These are phyloP conservation scores for Drosophila guanche DNA, from an alignment of 1,140 invertebrate genomes.

Conservation along the genomic window DNA sequence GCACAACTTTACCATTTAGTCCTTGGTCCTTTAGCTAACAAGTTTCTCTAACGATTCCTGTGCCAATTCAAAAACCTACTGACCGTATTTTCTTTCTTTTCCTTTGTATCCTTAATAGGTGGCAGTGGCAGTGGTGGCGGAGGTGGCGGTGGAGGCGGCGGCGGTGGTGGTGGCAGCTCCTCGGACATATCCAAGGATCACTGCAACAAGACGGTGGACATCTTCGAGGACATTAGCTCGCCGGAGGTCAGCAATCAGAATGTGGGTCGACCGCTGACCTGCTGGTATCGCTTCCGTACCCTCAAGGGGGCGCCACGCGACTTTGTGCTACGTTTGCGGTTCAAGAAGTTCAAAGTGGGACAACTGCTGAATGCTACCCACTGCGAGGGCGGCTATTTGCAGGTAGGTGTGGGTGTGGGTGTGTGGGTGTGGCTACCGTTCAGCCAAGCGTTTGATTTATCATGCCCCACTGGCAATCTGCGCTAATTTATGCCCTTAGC, in stretches of 20 bases:
- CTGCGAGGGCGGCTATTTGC: slow-evolving; percentile 93
- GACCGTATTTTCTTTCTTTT: slow-evolving; percentile 6
- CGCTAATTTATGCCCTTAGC: slow-evolving; percentile 71
- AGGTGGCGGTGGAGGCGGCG: slow-evolving; percentile 52
- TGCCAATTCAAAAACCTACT: background rate
- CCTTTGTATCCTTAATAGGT: slow-evolving; percentile 50
- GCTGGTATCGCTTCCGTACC: slow-evolving; percentile 94
- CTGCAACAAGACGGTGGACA: slow-evolving; percentile 96
- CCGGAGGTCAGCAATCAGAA: slow-evolving; percentile 92
- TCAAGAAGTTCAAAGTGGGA: slow-evolving; percentile 96
- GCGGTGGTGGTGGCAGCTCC: slow-evolving; percentile 62
- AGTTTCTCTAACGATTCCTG: background rate
- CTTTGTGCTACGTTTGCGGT: slow-evolving; percentile 94
- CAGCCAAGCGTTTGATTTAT: slow-evolving; percentile 50
- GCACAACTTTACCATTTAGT: too few species aligned
- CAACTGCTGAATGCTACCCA: slow-evolving; percentile 92
- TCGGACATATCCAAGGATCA: slow-evolving; percentile 85
- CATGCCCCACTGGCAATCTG: background rate
- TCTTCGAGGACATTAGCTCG: slow-evolving; percentile 94
- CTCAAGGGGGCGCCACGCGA: slow-evolving; percentile 92
- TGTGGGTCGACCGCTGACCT: slow-evolving; percentile 92
- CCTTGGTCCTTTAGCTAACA: too few species aligned
- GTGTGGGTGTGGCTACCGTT: slow-evolving; percentile 59
- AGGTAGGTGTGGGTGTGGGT: slow-evolving; percentile 86
- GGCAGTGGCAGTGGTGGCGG: slow-evolving; percentile 68